Evolutionary conservation across 2,797 vertebrate species (phyloP), one percentile per base, ranked within the genome.

Genomic region (Intellagama lesueurii): DNA sequence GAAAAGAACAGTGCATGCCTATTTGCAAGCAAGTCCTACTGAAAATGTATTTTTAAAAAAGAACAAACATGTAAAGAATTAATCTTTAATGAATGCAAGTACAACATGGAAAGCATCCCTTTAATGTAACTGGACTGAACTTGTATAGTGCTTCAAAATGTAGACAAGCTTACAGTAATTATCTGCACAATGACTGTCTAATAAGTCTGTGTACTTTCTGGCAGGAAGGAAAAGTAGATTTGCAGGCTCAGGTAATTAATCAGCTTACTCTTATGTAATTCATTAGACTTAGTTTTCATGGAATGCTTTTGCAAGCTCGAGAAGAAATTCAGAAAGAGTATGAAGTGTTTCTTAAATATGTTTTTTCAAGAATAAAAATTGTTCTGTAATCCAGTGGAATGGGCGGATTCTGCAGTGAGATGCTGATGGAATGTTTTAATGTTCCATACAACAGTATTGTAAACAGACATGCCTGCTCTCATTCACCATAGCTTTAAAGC

Each of bases 181-280:
- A 64, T 26, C 3, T 60, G 12, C 52, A 40, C 14, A 64, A 60
- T 76, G 16, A 56, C 84, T 35, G 1, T 40, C 56, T 76, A 76
- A 76, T 85, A 64, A 16, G 3, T 35, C 22, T 73, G 49, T 85
- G 9, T 22, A 35, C 47, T 64, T 86, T 85, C 52, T 60, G 92
- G 89, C 77, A 90, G 66, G 92, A 70, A 87, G 90, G 0, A 90
- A 90, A 93, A 93, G 91, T 89, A 81, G 70, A 88, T 88, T 91
- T 92, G 22, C 72, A 79, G 94, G 91, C 93, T 95, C 91, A 94
- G 91, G 92, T 90, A 32, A 92, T 93, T 94, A 95, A 95, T 94
- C 94, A 93, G 91, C 93, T 96, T 96, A 95, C 82, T 86, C 60
- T 95, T 95, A 93, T 35, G 35, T 94, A 94, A 95, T 94, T 93